These are phyloP conservation scores for Pterois miles DNA, from an alignment of 2,797 vertebrate genomes.

Conservation along the genomic window DNA sequence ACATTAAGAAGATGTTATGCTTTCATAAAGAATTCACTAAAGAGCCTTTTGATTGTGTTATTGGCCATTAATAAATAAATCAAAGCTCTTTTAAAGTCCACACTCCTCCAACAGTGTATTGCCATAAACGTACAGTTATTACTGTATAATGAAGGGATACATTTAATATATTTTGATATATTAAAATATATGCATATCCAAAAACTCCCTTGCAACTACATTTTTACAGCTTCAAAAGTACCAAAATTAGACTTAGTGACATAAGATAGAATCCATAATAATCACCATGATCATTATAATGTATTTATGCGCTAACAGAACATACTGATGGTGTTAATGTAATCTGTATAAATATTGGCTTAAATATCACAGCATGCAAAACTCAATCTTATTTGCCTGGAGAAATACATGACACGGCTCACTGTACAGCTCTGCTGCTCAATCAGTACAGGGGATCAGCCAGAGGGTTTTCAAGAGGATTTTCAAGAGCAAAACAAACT, in stretches of 20 bases:
- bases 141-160: background rate
- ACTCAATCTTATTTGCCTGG: background rate
- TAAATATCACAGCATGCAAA: background rate
- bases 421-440: background rate
- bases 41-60: background rate
- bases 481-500: slow-evolving; percentile 37
- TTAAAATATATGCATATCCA: background rate
- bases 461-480: slow-evolving; percentile 25
- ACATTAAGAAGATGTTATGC: background rate
- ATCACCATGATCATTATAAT: background rate
- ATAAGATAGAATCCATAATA: background rate
- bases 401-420: background rate
- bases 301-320: background rate
- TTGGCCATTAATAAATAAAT: background rate
- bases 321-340: background rate
- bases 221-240: background rate
- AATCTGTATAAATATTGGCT: background rate
- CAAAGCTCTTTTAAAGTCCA: background rate
- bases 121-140: background rate
- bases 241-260: background rate
- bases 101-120: background rate
- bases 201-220: background rate
- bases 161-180: background rate
- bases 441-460: slow-evolving; percentile 18
- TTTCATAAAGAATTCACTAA: background rate